These are phyloP conservation scores for Heliconius ismenius DNA, from an alignment of 2,888 invertebrate species.

Conservation along the genomic window DNA sequence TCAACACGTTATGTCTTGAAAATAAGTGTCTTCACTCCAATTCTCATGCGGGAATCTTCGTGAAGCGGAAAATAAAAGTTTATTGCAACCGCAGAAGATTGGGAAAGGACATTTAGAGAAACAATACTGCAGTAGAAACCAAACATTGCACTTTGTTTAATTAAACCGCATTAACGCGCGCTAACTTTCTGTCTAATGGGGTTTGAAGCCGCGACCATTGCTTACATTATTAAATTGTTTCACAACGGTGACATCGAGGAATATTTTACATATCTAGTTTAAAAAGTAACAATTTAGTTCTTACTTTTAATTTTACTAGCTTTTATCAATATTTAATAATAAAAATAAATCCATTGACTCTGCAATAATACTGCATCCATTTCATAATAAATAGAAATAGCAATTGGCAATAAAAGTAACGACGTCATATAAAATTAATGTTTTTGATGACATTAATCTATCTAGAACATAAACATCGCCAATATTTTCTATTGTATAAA, in stretches of 20 bases:
- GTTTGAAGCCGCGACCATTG: not conserved
- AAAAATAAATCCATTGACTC: not conserved
- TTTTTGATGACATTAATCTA: slow-evolving; percentile 5
- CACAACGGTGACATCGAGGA: not conserved
- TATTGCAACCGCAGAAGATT: not conserved
- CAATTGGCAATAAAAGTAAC: slow-evolving; percentile 5
- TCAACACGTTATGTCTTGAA: no score
- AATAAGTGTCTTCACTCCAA: no score
- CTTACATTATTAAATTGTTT: not conserved
- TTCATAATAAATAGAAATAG: not conserved
- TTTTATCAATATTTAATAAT: no score
- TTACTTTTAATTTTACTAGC: no score
- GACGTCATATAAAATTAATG: not conserved
- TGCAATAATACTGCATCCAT: not conserved
- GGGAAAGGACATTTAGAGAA: not conserved
- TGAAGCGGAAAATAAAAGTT: not conserved
- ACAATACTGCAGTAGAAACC: not conserved
- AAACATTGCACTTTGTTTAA: slow-evolving; percentile 8
- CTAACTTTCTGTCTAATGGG: slow-evolving; percentile 2
- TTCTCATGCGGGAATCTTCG: no score
- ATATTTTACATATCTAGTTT: not conserved
- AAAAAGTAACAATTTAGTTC: not conserved
- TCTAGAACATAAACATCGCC: not conserved
- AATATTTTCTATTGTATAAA: no score
- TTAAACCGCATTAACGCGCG: not conserved